Base-by-base conservation (phyloP, 23 tunicate genomes). In the Clavelina lepadiformis region DNA sequence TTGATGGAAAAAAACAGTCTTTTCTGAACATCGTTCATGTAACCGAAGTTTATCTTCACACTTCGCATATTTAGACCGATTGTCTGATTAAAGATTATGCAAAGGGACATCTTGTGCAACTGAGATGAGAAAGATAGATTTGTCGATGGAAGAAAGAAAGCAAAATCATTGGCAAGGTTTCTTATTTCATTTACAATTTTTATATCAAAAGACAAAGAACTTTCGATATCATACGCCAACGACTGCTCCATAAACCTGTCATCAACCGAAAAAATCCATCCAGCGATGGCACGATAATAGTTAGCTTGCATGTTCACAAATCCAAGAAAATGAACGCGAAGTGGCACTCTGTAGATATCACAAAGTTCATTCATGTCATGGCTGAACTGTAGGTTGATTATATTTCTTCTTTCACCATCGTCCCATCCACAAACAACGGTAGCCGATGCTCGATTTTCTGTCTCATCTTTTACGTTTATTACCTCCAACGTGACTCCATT, bases 401-500 rank as follows among this genome's bases (percentile, higher is more conserved):
- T n/a, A n/a, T n/a, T n/a, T n/a, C n/a, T n/a, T n/a, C n/a, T n/a
- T n/a, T n/a, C n/a, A n/a, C n/a, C n/a, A n/a, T n/a, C n/a, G n/a
- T n/a, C n/a, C n/a, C n/a, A n/a, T n/a, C n/a, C n/a, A n/a, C n/a
- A n/a, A n/a, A n/a, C n/a, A n/a, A n/a, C n/a, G n/a, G n/a, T n/a
- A n/a, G n/a, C n/a, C n/a, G n/a, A n/a, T n/a, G n/a, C n/a, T n/a
- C n/a, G n/a, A n/a, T n/a, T n/a, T 52, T 52, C 58, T 28, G 58
- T 52, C 18, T 8, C 58, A 5, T 52, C 58, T 52, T 52, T 26
- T 5, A 28, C 24, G n/a, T 21, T 18, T 5, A 26, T 26, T 28
- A 28, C 24, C 24, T 52, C 28, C 28, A 52, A 58, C 13, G 65
- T 27, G 21, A 58, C 31, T 19, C 65, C 65, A 26, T 58, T 27